phyloP scores from a whole-genome alignment of 1,140 invertebrate genomes.

The Olivierus martensii region DNA sequence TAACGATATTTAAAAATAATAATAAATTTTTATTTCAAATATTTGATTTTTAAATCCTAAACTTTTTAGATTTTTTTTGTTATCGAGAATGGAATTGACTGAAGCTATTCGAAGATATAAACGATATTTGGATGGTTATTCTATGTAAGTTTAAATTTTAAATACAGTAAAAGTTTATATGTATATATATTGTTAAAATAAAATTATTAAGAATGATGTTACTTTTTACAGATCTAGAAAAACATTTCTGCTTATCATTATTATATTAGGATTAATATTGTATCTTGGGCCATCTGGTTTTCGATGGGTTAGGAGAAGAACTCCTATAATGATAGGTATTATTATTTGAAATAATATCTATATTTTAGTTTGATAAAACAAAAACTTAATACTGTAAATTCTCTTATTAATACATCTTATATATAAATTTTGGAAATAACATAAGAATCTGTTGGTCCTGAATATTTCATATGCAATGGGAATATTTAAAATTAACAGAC shows the following conservation, averaged over 20 bases:
- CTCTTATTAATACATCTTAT: neutral
- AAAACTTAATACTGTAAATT: neutral
- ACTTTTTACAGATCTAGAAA: constrained; percentile 43
- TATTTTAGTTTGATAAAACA: neutral
- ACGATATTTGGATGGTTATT: too few relatives aligned
- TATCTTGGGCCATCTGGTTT: constrained; percentile 47
- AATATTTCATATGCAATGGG: neutral
- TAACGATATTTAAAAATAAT: too few relatives aligned
- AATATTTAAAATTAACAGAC: neutral
- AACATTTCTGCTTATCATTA: constrained; percentile 43
- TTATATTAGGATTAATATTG: constrained; percentile 44
- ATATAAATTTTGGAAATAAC: constrained; percentile 1
- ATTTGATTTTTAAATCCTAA: too few relatives aligned
- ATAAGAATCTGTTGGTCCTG: neutral
- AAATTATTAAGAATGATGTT: neutral
- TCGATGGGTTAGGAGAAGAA: constrained; percentile 36
- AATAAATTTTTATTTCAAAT: too few relatives aligned
- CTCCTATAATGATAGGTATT: constrained; percentile 20
- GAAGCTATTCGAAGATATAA: too few relatives aligned
- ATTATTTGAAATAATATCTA: too few relatives aligned
- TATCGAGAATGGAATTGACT: too few relatives aligned
- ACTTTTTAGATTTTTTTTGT: too few relatives aligned
- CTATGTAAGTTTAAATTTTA: too few relatives aligned
- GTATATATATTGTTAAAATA: neutral
- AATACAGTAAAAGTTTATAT: too few relatives aligned